Base-by-base conservation (phyloP, 2,888 invertebrate species). In the Amblyjoppa proteus region DNA sequence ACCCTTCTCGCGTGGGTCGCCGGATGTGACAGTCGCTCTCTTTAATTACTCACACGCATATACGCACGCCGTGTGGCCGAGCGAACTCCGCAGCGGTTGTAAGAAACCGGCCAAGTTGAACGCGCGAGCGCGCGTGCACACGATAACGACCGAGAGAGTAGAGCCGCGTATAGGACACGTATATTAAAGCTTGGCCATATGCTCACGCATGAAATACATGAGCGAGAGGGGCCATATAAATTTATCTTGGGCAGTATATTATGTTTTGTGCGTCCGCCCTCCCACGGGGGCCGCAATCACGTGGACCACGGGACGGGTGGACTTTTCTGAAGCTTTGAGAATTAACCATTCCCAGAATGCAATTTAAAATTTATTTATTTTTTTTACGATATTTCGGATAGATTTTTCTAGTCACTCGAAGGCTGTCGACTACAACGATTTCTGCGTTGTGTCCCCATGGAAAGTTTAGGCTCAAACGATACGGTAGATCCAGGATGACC, bases 21-120 rank as follows among this genome's bases (percentile, higher is more conserved):
- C 94, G 94, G 94, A 94, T 94, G 93, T 93, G 93, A 93, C 93
- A 92, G 93, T 93, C 93, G 92, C 93, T 93, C 93, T 93, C 93
- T 94, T 94, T 94, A 94, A 94, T 94, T 94, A 94, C 94, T 93
- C 93, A 92, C 92, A 91, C 92, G 90, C 90, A 90, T 89, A 91
- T 87, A 89, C 78, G 86, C 88, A 71, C 49, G 74, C 75, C 69
- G 75, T 85, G 82, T 79, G 79, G 76, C 74, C 74, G 68, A 34
- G 74, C 58, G 64, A 64, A 49, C 84, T 80, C 81, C 56, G 58
- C 34, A 20, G 5, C 34, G 69, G 38, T 49, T 86, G 88, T 89
- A 91, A 92, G 92, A 90, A 91, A 89, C 90, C 90, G 89, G 87
- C 91, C 88, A 88, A 91, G 90, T 89, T 88, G 89, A 89, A 88